Base-by-base conservation (phyloP, 2,113 vertebrate species). In the Tor tambroides region DNA sequence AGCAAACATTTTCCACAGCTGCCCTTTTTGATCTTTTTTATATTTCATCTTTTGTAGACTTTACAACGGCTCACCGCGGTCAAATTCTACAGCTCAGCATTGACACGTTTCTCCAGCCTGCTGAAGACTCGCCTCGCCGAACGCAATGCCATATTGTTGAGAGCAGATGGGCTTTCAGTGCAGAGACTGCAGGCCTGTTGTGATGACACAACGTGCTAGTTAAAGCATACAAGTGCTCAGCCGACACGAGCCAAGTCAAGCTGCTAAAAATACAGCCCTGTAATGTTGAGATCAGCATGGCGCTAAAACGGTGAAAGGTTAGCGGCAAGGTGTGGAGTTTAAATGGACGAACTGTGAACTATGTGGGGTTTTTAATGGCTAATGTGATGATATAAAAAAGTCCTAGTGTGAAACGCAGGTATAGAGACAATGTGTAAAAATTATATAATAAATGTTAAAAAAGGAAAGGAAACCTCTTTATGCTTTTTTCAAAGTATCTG, bases 181-280 rank as follows among this genome's bases (percentile, higher is more conserved):
- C 77, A 26, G 43, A 71, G 56, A 59, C 30, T 89, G 81, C 76
- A 72, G 85, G n/a, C 11, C 21, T 69, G 83, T 49, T 77, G 88
- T 61, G 77, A 77, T 85, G 86, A 89, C 88, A 89, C 28, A 65
- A 85, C 30, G 38, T 17, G 87, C 88, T 83, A 56, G 86, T 85
- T 82, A 26, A 88, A 87, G 63, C 85, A 35, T 46, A 89, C 87
- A 30, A 12, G 46, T 81, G 67, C 85, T 35, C 38, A 0, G 38
- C 41, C 75, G 87, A 90, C 90, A 89, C 90, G 90, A 81, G 41
- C 78, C 21, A 83, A 92, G 92, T 91, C 91, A 92, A 89, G 82
- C 79, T 88, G 86, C 93, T 92, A 94, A 91, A 93, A 94, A 93
- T 93, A 94, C 89, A 82, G n/a, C 83, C 75, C 87, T 71, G 89